Evolutionary conservation across 2,797 vertebrate genomes (phyloP), one percentile per base, ranked within the genome.

Genomic region (Enteromius anoplus): DNA sequence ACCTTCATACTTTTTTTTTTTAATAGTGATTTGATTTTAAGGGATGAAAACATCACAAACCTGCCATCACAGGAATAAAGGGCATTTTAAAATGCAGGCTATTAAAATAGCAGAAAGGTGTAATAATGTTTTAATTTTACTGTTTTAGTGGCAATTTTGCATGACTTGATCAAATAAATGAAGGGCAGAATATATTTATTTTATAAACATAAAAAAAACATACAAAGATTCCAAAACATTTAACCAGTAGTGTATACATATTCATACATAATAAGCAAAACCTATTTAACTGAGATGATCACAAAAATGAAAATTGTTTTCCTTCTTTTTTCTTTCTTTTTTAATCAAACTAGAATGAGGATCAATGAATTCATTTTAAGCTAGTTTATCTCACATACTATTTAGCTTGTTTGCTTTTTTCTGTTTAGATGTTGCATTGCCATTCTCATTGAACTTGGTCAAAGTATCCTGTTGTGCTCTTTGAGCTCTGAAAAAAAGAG

Each of bases 351-450:
- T 60, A 26, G 26, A 53, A 53, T 21, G 19, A 53, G 6, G 51
- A 53, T 7, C 51, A 9, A 70, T 26, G 1, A 32, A 3, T 21
- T 32, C 19, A 32, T 51, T 73, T 53, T 53, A 34, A 53, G 4
- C 70, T 73, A 5, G 32, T 53, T 73, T 80, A 15, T 26, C 10
- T 80, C 51, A 80, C 65, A 80, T 69, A 32, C 65, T 80, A 21
- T 70, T 80, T 26, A 42, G 66, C 34, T 80, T 80, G 19, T 58
- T 58, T 32, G 6, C 0, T 26, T 55, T 70, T 70, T 42, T 70
- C 78, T 80, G 66, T 70, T 70, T 45, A 12, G n/a, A 70, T 58
- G n/a, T 15, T 5, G 2, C 37, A 17, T 60, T 47, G 11, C 42
- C 68, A 11, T 71, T 70, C 40, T 71, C 78, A 7, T 80, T 71